Conservation (phyloP, 2,888 invertebrate genomes). For the Pycnomerus fuliginosus region DNA sequence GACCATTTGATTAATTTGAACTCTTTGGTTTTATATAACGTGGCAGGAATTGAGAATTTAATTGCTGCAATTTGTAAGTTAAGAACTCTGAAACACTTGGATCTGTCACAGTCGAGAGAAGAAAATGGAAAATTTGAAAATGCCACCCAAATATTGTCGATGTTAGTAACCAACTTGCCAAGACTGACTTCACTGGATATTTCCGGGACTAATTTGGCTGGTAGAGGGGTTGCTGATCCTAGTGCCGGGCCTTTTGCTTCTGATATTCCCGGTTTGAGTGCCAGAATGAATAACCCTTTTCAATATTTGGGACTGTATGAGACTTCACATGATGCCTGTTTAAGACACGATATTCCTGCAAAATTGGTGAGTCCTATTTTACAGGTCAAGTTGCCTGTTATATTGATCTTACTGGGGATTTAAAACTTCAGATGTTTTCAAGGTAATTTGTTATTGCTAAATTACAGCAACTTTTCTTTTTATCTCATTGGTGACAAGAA, state of each 20-base stretch:
- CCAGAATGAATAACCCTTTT: conserved; percentile 72
- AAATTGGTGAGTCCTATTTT: conserved; percentile 75
- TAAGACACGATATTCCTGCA: conserved; percentile 89
- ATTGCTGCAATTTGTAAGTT: conserved; percentile 63
- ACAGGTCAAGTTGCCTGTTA: no score
- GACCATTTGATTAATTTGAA: conserved; percentile 66
- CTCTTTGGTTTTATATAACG: conserved; percentile 80
- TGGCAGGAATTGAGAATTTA: conserved; percentile 65
- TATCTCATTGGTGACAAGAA: no score
- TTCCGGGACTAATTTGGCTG: conserved; percentile 94
- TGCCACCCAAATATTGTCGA: conserved; percentile 71
- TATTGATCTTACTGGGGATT: no score
- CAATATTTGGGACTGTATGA: conserved; percentile 91
- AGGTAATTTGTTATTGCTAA: no score
- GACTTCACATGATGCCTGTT: conserved; percentile 86
- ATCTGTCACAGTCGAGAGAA: conserved; percentile 78
- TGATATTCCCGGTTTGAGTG: conserved; percentile 81
- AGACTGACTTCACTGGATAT: conserved; percentile 84
- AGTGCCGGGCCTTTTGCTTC: conserved; percentile 51
- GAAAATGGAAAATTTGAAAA: conserved; percentile 69
- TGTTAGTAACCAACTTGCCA: conserved; percentile 73
- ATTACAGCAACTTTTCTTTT: no score
- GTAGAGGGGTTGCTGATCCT: conserved; percentile 71
- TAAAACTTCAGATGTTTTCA: no score
- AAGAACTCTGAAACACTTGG: conserved; percentile 67